Base-by-base conservation (phyloP, 1,140 invertebrate species). In the Drosophila burlai region DNA sequence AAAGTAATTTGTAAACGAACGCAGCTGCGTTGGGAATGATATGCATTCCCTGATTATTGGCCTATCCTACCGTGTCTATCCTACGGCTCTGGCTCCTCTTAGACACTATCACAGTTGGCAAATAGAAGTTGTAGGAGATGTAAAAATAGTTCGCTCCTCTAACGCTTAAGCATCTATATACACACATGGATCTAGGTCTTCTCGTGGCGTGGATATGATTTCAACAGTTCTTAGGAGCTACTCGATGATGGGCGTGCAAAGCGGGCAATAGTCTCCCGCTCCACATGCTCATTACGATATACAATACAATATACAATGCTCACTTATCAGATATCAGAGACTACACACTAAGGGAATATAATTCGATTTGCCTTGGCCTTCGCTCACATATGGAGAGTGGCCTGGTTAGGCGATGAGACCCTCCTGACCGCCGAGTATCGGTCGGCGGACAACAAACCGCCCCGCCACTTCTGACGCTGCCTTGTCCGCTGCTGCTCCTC, bases 51-150 rank as follows among this genome's bases (percentile, higher is more conserved):
- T 76, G 71, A 54, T 62, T 61, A 67, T 55, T 62, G 66, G 65
- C 54, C 64, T 77, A 55, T 50, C 54, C 54, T 73, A 73, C 16
- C 49, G 66, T 72, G 50, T 57, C 66, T 72, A 61, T 36, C 43
- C 9, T 58, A 54, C 31, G 31, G 2, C 36, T 49, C 45, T 69
- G 46, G 31, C 66, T 60, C n/a, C 54, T 49, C 54, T 49, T 60
- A 72, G 69, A 71, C 76, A 78, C 76, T 79, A 79, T 79, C 76
- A 79, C 76, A 79, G 76, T 79, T 79, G 76, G 75, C 65, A 71
- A 61, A 78, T 59, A 61, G 42, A 58, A 36, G 29, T 64, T 64
- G 46, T 42, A 49, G 24, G 46, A 40, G 13, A 24, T 57, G 24
- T 60, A 68, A 42, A 77, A 59, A 50, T 34, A 52, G 13, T 45